Evolutionary conservation across 1,140 invertebrate genomes (phyloP).

Genomic region (Trichomalopsis sarcophagae): DNA sequence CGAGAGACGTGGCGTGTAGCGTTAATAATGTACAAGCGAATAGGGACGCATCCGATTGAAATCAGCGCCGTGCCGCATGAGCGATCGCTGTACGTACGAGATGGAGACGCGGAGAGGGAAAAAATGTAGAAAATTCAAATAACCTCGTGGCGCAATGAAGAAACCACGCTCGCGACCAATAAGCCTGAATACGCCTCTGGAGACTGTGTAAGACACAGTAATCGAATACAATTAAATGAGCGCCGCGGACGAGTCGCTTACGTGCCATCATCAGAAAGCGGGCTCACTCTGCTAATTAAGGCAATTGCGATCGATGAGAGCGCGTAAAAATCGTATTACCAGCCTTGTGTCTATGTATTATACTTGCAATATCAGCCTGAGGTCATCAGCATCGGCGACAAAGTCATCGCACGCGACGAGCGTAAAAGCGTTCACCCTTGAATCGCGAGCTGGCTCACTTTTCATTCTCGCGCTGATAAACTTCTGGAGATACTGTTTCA

Average conservation of each 20-base stretch:
- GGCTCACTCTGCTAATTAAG: neutral
- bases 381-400: constrained; percentile 22
- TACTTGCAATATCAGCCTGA: neutral
- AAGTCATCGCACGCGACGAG: neutral
- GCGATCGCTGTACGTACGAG: neutral
- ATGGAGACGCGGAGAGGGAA: neutral
- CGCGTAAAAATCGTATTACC: neutral
- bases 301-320: neutral
- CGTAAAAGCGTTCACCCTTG: constrained; percentile 26
- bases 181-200: neutral
- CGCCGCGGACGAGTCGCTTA: no score
- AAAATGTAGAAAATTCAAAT: neutral
- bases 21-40: neutral
- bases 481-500: constrained; percentile 18
- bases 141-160: neutral
- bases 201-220: neutral
- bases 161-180: neutral
- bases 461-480: constrained; percentile 38
- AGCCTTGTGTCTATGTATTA: neutral
- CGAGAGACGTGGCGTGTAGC: no score
- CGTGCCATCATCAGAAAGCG: neutral
- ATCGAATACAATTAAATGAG: neutral
- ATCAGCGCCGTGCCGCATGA: neutral
- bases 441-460: constrained; percentile 19
- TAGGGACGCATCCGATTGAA: neutral